Percentiles rank a stretch among this genome's conserved stretches.
phyloP scores from a whole-genome alignment of 2,113 vertebrate genomes.

The Trogon surrucura region DNA sequence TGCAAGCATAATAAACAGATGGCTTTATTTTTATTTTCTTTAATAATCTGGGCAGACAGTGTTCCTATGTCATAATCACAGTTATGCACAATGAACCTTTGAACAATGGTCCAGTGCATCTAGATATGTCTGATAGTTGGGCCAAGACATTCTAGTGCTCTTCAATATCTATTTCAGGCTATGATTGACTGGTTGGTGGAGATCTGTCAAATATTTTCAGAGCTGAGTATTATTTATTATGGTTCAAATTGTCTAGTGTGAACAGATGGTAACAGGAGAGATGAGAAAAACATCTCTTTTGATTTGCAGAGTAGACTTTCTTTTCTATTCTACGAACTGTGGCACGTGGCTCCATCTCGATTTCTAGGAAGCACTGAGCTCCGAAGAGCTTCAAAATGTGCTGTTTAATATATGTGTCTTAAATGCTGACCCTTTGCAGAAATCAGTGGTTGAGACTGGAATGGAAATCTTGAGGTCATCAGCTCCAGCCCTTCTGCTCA shows the following conservation, averaged over 20 bases:
- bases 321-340: not conserved
- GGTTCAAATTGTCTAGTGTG: not conserved
- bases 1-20: conserved; percentile 11
- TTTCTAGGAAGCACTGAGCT: not conserved
- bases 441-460: not conserved
- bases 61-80: not conserved
- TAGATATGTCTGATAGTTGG: not conserved
- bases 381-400: not conserved
- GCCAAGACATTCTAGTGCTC: not conserved
- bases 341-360: not conserved
- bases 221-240: not conserved
- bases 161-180: not conserved
- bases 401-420: not conserved
- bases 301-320: not conserved
- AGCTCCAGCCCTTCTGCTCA: not conserved
- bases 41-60: not conserved
- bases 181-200: not conserved
- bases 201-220: not conserved
- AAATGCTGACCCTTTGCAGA: not conserved
- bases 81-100: not conserved
- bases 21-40: conserved; percentile 11
- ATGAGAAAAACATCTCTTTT: not conserved
- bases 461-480: not conserved
- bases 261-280: not conserved
- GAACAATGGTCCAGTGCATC: not conserved